Conservation (phyloP, 2,888 invertebrate species). For the Xestia c-nigrum region DNA sequence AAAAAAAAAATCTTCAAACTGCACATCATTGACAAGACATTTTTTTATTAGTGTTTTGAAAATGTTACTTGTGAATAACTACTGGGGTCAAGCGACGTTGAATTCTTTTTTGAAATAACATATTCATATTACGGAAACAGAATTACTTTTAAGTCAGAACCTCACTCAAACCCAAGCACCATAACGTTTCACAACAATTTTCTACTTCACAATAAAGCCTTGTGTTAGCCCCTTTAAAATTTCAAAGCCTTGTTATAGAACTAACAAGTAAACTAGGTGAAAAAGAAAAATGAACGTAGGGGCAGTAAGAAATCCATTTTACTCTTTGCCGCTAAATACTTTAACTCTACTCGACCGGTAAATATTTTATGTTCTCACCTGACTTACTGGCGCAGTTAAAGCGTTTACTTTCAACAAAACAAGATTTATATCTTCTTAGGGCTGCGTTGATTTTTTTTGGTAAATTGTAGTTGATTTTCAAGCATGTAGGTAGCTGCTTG, state of each 20-base stretch:
- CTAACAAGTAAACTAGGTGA: constrained; percentile 64
- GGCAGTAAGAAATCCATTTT: constrained; percentile 73
- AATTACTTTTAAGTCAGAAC: constrained; percentile 21
- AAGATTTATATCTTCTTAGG: constrained; percentile 70
- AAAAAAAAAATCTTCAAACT: neutral
- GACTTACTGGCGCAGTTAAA: constrained; percentile 71
- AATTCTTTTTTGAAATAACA: neutral
- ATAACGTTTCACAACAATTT: constrained; percentile 45
- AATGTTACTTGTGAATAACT: neutral
- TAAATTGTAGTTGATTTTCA: constrained; percentile 56
- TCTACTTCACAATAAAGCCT: constrained; percentile 42
- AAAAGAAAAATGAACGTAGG: constrained; percentile 72
- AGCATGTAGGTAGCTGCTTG: neutral
- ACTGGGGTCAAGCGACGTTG: neutral
- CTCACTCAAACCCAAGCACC: constrained; percentile 7
- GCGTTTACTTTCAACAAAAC: constrained; percentile 68
- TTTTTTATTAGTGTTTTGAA: neutral
- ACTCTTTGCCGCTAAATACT: constrained; percentile 76
- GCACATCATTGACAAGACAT: neutral
- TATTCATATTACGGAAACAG: neutral
- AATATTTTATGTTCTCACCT: constrained; percentile 80
- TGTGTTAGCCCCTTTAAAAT: constrained; percentile 64
- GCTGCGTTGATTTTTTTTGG: constrained; percentile 69
- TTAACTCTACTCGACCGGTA: constrained; percentile 76
- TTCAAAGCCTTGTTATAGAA: constrained; percentile 69